Percentiles rank a stretch among this genome's conserved stretches.
Evolutionary conservation across 2,797 vertebrate genomes (phyloP).

Genomic region (Lithobates pipiens): DNA sequence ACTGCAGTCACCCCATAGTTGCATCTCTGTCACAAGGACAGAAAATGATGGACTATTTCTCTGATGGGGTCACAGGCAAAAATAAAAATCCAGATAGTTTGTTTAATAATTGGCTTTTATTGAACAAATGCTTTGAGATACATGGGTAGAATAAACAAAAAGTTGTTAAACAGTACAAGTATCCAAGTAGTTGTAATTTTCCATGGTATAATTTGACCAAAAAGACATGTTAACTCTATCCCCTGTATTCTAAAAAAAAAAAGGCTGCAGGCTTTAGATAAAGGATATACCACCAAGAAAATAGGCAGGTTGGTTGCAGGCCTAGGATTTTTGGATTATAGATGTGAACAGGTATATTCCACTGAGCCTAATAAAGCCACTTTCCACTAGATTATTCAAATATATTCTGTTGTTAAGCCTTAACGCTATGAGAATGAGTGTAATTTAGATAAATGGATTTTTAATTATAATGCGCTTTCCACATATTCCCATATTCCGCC

Average conservation of each 20-base stretch:
- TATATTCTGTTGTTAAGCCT: neutral
- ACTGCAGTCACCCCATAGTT: too few species aligned
- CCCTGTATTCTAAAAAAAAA: neutral
- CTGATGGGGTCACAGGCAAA: too few species aligned
- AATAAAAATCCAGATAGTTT: too few species aligned
- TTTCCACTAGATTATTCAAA: neutral
- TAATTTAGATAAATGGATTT: conserved; percentile 1
- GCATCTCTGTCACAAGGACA: too few species aligned
- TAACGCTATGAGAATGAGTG: neutral
- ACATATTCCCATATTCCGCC: neutral
- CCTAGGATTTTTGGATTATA: neutral
- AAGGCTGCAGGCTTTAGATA: too few species aligned
- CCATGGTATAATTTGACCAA: too few species aligned
- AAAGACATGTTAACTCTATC: neutral
- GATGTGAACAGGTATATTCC: neutral
- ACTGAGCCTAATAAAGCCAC: neutral
- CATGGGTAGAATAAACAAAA: too few species aligned
- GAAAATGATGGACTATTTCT: too few species aligned
- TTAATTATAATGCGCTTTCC: neutral
- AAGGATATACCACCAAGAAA: neutral
- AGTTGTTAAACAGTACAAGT: too few species aligned
- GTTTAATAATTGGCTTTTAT: too few species aligned
- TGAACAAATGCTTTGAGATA: too few species aligned
- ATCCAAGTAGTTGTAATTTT: too few species aligned
- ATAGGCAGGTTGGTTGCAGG: neutral